Evolutionary conservation across 2,888 invertebrate genomes (phyloP).

Genomic region (Sisyra terminalis): DNA sequence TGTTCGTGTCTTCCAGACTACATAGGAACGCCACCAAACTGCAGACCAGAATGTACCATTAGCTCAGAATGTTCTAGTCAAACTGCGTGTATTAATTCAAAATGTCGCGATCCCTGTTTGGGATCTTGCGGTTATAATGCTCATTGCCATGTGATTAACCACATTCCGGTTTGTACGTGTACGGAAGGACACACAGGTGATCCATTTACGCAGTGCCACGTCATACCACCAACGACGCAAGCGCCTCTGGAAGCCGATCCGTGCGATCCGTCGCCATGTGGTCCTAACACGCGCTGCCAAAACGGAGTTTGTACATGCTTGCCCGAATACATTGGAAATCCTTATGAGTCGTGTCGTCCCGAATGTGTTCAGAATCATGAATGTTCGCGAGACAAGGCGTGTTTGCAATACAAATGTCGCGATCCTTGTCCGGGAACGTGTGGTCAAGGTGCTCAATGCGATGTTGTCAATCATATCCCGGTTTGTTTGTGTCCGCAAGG

Average conservation of each 20-base stretch:
- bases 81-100: constrained; percentile 59
- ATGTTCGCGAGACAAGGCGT: constrained; percentile 45
- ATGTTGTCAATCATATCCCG: constrained; percentile 53
- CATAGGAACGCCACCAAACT: constrained; percentile 62
- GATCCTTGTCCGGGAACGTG: constrained; percentile 58
- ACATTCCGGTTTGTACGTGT: constrained; percentile 67
- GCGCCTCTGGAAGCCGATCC: constrained; percentile 31
- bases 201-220: constrained; percentile 57
- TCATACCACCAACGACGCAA: constrained; percentile 29
- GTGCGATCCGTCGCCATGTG: constrained; percentile 61
- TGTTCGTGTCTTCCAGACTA: constrained; percentile 68
- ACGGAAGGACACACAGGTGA: constrained; percentile 62
- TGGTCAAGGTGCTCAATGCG: constrained; percentile 50
- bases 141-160: constrained; percentile 60
- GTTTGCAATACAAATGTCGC: constrained; percentile 47
- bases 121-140: constrained; percentile 71
- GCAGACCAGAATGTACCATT: constrained; percentile 63
- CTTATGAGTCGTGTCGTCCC: constrained; percentile 48
- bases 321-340: constrained; percentile 47
- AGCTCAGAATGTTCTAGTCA: constrained; percentile 66
- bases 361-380: constrained; percentile 53
- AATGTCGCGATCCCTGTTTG: constrained; percentile 67
- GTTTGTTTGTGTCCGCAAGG: constrained; percentile 53
- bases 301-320: constrained; percentile 44
- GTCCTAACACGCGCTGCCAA: constrained; percentile 49